Evolutionary conservation across 2,113 vertebrate species (phyloP), one percentile per base, ranked within the genome.

Genomic region (Sakesphorus luctuosus): DNA sequence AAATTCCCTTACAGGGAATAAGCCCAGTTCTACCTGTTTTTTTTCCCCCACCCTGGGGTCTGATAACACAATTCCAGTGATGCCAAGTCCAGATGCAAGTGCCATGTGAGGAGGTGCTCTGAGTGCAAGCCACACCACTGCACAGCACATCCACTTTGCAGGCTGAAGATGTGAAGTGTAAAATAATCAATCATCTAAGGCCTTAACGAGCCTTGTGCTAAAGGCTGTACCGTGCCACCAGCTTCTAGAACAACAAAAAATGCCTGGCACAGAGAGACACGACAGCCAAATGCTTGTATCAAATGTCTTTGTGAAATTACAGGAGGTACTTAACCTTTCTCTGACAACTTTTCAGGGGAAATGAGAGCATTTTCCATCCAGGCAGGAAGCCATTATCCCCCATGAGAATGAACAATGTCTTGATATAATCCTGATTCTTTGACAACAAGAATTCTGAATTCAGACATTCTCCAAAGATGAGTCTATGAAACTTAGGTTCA

Each of bases 161-260:
- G n/a, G n/a, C n/a, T n/a, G n/a, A n/a, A n/a, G n/a, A n/a, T n/a
- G n/a, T n/a, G 13, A 85, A 61, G 18, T 61, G 58, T 63, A 79
- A 96, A 95, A 89, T 58, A 94, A 94, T 92, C 72, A 67, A 59
- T 91, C 72, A 94, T 84, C 50, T 66, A 90, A 87, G 50, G 58
- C 59, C 89, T 84, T 81, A 87, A 87, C 7, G 40, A 90, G 84
- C n/a, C 47, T 67, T 53, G 53, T 53, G n/a, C 78, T 86, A 29
- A 69, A 75, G 61, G 33, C 68, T 73, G 43, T 73, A 62, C 55
- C 52, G 25, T 10, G 6, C 49, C 68, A 73, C 18, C 80, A 72
- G 78, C 50, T 82, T 83, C 69, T 23, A 58, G 62, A 75, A 75
- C 76, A 92, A 94, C 77, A 84, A 53, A 53, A 86, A 69, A 47